Base-by-base conservation (phyloP, 2,113 vertebrate species). In the Phrynocephalus versicolor region DNA sequence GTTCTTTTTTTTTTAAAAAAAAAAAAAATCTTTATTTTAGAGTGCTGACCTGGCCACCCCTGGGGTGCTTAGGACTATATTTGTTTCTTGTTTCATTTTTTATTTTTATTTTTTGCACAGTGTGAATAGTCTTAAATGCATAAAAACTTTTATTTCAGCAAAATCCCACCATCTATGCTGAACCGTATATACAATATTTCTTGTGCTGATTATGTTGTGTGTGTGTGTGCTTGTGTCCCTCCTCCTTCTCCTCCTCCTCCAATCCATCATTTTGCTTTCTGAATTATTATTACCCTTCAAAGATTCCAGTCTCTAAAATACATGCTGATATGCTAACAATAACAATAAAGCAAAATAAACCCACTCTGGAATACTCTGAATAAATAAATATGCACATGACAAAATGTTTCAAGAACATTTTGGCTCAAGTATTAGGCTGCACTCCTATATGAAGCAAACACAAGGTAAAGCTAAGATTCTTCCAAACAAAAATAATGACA, bases 71-170 rank as follows among this genome's bases (percentile, higher is more conserved):
- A 75, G 82, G 72, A 33, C 58, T 30, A 23, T 76, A 84, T 84
- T 76, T 19, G 27, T 84, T 76, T 64, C 55, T 71, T 37, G 45
- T 15, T 62, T 27, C 30, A 67, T 60, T 65, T 65, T 65, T 71
- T 37, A 45, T 15, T 62, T 27, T 37, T 60, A 41, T 65, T 65
- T 65, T 1, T 41, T 41, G 41, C 25, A 37, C 23, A 79, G 62
- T 62, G 13, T 67, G 62, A 45, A 51, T n/a, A 57, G 19, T 51
- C 9, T 33, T 65, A 27, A 18, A 25, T 71, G 65, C 55, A 79
- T 88, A 85, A 39, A 58, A 76, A 79, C 35, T 90, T 88, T 89
- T 81, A 79, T 74, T 92, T 92, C 87, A 82, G 80, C 82, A 91
- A 92, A 85, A 69, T 87, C 75, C 85, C 72, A 55, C 71, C 58